Conservation (phyloP, 2,113 vertebrate genomes). For the Oenanthe melanoleuca region DNA sequence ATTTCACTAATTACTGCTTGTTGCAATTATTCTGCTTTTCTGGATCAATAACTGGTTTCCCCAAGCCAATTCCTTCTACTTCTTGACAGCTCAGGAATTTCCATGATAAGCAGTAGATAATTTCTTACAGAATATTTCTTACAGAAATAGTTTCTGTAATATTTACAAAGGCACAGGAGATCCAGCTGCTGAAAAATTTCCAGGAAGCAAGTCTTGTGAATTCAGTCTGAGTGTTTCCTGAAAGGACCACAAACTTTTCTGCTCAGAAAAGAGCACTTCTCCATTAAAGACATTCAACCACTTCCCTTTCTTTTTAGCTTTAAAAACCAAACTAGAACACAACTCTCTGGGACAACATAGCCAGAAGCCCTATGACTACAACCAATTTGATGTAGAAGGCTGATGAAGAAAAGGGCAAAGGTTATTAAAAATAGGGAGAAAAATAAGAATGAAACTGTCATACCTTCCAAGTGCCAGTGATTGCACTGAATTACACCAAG, state of each 20-base stretch:
- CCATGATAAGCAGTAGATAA: neutral
- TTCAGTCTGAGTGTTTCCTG: neutral
- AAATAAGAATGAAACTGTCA: neutral
- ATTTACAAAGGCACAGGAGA: neutral
- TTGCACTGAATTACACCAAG: neutral
- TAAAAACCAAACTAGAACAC: neutral
- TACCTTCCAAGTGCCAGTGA: neutral
- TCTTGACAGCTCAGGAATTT: neutral
- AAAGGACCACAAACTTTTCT: neutral
- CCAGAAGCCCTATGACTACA: neutral
- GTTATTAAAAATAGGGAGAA: neutral
- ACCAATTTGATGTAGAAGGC: neutral
- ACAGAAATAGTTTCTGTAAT: neutral
- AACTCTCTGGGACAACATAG: neutral
- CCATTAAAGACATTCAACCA: neutral
- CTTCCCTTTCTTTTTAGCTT: neutral
- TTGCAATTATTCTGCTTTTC: neutral
- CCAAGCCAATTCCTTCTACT: neutral
- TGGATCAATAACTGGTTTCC: neutral
- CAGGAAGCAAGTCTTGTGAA: neutral
- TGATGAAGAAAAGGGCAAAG: neutral
- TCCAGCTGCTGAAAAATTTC: neutral
- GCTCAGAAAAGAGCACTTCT: neutral
- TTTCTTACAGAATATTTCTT: no score
- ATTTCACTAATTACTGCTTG: slow-evolving; percentile 12